These are phyloP conservation scores for Propithecus coquereli DNA, from an alignment of 2,113 vertebrate genomes.

Conservation along the genomic window DNA sequence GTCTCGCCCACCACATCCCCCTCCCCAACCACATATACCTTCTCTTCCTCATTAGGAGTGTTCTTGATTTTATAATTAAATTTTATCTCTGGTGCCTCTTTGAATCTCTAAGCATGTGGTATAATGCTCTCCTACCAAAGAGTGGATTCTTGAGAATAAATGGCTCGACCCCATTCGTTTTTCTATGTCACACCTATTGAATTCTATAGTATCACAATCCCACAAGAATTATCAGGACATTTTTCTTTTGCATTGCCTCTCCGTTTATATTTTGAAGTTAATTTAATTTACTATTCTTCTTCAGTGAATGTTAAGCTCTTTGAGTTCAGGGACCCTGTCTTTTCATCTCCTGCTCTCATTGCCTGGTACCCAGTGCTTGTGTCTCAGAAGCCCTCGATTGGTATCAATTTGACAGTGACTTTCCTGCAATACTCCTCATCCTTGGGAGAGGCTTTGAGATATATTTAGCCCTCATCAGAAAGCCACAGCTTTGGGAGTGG, in stretches of 20 bases:
- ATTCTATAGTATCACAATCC: not conserved
- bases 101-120: not conserved
- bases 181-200: not conserved
- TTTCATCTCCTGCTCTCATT: not conserved
- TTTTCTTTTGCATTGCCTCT: not conserved
- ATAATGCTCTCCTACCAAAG: not conserved
- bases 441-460: not conserved
- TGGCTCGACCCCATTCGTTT: not conserved
- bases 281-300: not conserved
- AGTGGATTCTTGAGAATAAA: not conserved
- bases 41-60: not conserved
- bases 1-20: not conserved
- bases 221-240: not conserved
- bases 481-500: not conserved
- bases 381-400: not conserved
- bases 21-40: not conserved
- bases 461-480: not conserved
- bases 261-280: not conserved
- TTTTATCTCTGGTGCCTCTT: constrained; percentile 5
- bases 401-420: not conserved
- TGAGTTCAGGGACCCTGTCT: not conserved
- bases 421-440: not conserved
- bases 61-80: not conserved
- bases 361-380: not conserved
- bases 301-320: not conserved